Evolutionary conservation across 2,113 vertebrate genomes (phyloP).

Genomic region (Carassius gibelio): DNA sequence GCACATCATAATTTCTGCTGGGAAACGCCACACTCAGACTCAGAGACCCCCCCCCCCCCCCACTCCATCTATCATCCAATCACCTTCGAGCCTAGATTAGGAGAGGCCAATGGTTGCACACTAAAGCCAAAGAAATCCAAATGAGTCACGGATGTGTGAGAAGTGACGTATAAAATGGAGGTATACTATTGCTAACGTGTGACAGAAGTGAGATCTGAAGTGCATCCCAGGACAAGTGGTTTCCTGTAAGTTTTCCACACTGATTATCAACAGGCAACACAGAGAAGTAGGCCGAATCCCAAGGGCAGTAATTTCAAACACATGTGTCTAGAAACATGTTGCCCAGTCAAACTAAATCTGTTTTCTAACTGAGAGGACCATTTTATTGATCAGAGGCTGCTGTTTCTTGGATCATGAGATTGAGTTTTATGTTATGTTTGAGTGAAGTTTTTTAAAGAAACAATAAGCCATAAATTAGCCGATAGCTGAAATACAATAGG

Average conservation of each 20-base stretch:
- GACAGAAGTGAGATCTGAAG: constrained; percentile 3
- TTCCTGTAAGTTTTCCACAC: constrained; percentile 37
- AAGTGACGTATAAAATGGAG: constrained; percentile 34
- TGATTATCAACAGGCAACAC: constrained; percentile 22
- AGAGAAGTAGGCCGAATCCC: not conserved
- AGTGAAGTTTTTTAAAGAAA: not conserved
- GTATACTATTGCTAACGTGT: constrained; percentile 8
- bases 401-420: not conserved
- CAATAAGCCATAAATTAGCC: not conserved
- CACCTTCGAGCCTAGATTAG: not conserved
- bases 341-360: not conserved
- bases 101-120: constrained; percentile 1
- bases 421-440: not conserved
- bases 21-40: constrained; percentile 42
- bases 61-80: constrained; percentile 4
- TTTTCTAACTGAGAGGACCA: not conserved
- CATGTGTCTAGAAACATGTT: constrained; percentile 12
- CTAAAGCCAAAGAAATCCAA: constrained; percentile 26
- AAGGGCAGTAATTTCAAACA: constrained; percentile 20
- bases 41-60: not conserved
- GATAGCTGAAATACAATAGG: not conserved
- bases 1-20: constrained; percentile 43
- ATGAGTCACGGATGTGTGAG: constrained; percentile 49
- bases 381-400: not conserved
- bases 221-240: constrained; percentile 31